These are phyloP conservation scores for Hofmannophila pseudospretella DNA, from an alignment of 2,888 invertebrate genomes.

Conservation along the genomic window DNA sequence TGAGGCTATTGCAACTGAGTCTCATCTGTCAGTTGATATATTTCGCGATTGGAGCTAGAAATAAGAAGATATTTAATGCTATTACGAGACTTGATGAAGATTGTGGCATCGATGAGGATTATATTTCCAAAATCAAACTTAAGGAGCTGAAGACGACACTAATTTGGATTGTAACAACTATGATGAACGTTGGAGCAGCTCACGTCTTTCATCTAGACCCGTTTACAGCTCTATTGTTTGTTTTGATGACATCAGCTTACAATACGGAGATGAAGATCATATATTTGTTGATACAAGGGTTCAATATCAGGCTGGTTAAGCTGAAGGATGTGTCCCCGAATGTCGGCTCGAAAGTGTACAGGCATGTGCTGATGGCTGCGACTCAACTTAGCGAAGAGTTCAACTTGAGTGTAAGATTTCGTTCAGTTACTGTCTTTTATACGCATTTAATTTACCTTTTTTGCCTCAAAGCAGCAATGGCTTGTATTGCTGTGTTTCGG, in stretches of 20 bases:
- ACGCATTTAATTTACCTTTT: background rate
- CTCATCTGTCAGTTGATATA: slow-evolving; percentile 24
- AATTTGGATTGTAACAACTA: slow-evolving; percentile 20
- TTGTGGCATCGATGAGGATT: slow-evolving; percentile 27
- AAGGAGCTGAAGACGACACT: slow-evolving; percentile 16
- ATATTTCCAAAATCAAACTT: slow-evolving; percentile 18
- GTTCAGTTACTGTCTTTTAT: background rate
- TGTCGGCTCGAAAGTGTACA: slow-evolving; percentile 39
- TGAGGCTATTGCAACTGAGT: slow-evolving; percentile 23
- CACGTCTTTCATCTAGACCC: slow-evolving; percentile 15
- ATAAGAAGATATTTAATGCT: slow-evolving; percentile 23
- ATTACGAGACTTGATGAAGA: slow-evolving; percentile 38
- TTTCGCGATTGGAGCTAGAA: slow-evolving; percentile 23
- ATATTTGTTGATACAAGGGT: slow-evolving; percentile 35
- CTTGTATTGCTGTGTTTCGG: too few relatives aligned
- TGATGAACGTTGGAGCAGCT: slow-evolving; percentile 34
- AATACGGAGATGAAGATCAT: slow-evolving; percentile 46
- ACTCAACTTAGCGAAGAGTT: slow-evolving; percentile 44
- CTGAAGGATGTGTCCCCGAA: slow-evolving; percentile 23
- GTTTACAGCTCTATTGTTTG: slow-evolving; percentile 22
- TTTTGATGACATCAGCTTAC: slow-evolving; percentile 37
- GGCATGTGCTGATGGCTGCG: slow-evolving; percentile 39
- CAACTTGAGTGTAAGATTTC: slow-evolving; percentile 35
- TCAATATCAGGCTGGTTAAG: slow-evolving; percentile 39
- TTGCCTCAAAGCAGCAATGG: too few relatives aligned